Base-by-base conservation (phyloP, 2,888 invertebrate genomes). In the Temnothorax unifasciatus region DNA sequence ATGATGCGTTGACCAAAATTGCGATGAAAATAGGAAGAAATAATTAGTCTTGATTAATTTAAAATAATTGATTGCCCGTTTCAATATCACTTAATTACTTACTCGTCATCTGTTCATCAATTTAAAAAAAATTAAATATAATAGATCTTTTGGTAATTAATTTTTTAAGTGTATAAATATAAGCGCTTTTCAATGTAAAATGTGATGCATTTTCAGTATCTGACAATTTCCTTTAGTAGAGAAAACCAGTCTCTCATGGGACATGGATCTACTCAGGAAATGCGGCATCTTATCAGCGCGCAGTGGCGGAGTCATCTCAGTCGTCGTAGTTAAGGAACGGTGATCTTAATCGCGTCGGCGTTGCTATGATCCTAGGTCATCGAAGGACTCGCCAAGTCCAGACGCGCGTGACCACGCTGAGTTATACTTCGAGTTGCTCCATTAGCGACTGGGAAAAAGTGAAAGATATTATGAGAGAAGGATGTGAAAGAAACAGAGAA, bases 401-500 rank as follows among this genome's bases (percentile, higher is more conserved):
- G 13, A 61, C 52, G 21, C 54, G 66, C 69, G 61, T 71, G 79
- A 52, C 69, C 64, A 73, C 73, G 74, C 38, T 64, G 57, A 69
- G 75, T 25, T 77, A 44, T 47, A 69, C 34, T 84, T 52, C 69
- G 57, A 52, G 83, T 59, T 90, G 88, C 89, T 88, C 89, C 84
- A 90, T 85, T 89, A 84, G 86, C 73, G 82, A 76, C 81, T 64
- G 83, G 88, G 86, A 88, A 91, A 87, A 88, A 88, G 87, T 87
- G 89, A 88, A 90, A 91, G 88, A 90, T 84, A 76, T 82, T 82
- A 76, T 21, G 83, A 83, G 85, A 85, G 81, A 82, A 89, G 84
- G 87, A 88, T 87, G 85, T 74, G 82, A 88, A 83, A 85, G 86
- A 89, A 82, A 85, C 87, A 75, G 85, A 77, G 71, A 69, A 66